A percentile compares a stretch with the other conserved stretches of the same genome.
Evolutionary conservation across 30 jellyfish, hydroid and myxozoan species (phyloP).

Genomic region (Phacellophora camtschatica): DNA sequence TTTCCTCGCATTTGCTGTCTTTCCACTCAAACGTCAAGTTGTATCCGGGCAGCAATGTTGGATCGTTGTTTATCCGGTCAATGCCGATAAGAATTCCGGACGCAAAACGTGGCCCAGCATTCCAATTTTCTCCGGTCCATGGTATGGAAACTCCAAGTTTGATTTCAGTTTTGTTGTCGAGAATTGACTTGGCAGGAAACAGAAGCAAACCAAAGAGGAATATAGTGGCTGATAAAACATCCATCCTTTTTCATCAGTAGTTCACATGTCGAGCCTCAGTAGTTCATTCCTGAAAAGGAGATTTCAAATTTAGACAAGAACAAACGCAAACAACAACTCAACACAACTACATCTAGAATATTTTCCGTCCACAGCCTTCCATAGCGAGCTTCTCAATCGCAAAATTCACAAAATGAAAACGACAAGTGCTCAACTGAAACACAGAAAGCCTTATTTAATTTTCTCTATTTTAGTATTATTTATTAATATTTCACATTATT

Average conservation of each 20-base stretch:
- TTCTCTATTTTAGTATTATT: too few relatives aligned
- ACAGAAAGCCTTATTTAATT: too few relatives aligned
- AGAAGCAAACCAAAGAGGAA: neutral
- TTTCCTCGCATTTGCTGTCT: constrained; percentile 81
- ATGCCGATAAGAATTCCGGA: constrained; percentile 80
- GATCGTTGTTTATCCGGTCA: constrained; percentile 63
- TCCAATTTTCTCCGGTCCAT: constrained; percentile 87
- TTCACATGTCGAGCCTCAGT: too few relatives aligned
- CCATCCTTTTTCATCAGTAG: too few relatives aligned
- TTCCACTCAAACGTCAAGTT: constrained; percentile 68
- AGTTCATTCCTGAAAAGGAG: too few relatives aligned
- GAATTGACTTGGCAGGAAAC: neutral
- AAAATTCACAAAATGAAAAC: neutral
- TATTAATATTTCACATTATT: too few relatives aligned
- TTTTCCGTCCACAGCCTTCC: too few relatives aligned
- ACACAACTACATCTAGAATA: too few relatives aligned
- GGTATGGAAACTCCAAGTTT: constrained; percentile 87
- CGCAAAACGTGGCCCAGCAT: constrained; percentile 85
- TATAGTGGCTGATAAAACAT: too few relatives aligned
- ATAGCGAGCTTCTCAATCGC: neutral
- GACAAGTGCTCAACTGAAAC: too few relatives aligned
- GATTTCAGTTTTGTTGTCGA: neutral
- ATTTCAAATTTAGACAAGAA: too few relatives aligned
- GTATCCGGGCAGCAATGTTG: constrained; percentile 64
- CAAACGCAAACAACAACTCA: too few relatives aligned